Percentiles rank a stretch among this genome's conserved stretches.
Evolutionary conservation across 2,888 invertebrate species (phyloP).

Genomic region (Drosophila gaucha): DNA sequence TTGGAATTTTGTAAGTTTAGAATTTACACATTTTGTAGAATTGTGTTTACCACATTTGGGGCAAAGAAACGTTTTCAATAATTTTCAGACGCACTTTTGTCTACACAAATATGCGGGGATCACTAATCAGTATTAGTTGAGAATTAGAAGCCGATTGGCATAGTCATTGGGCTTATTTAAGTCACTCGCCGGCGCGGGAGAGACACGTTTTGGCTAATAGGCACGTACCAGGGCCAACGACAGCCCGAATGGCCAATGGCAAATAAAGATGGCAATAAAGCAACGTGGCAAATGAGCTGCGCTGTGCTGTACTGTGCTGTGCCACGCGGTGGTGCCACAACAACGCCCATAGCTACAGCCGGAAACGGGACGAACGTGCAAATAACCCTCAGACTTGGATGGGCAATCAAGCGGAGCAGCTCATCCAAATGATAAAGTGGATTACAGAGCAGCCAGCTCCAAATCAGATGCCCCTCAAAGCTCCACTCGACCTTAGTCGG

Average conservation of each 20-base stretch:
- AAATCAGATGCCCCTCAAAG: constrained; percentile 10
- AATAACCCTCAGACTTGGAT: constrained; percentile 39
- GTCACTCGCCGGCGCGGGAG: constrained; percentile 24
- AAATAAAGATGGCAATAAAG: constrained; percentile 65
- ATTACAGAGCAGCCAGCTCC: constrained; percentile 25
- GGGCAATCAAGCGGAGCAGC: constrained; percentile 15
- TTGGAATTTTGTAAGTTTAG: too few relatives aligned
- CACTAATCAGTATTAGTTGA: constrained; percentile 47
- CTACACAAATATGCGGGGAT: background rate
- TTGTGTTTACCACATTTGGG: too few relatives aligned
- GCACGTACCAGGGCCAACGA: constrained; percentile 58
- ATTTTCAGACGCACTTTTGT: too few relatives aligned
- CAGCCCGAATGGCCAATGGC: constrained; percentile 50
- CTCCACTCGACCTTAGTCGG: background rate
- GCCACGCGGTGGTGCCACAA: constrained; percentile 9
- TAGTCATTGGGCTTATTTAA: constrained; percentile 35
- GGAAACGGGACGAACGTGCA: constrained; percentile 53
- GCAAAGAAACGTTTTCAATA: too few relatives aligned
- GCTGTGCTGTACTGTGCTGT: background rate
- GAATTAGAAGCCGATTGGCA: constrained; percentile 54
- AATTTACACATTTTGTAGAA: too few relatives aligned
- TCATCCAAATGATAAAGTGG: constrained; percentile 45
- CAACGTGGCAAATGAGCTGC: constrained; percentile 58
- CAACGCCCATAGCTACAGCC: constrained; percentile 2
- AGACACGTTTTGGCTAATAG: constrained; percentile 71